Evolutionary conservation across 2,113 vertebrate genomes (phyloP), one percentile per base, ranked within the genome.

Genomic region (Cardinalis cardinalis): DNA sequence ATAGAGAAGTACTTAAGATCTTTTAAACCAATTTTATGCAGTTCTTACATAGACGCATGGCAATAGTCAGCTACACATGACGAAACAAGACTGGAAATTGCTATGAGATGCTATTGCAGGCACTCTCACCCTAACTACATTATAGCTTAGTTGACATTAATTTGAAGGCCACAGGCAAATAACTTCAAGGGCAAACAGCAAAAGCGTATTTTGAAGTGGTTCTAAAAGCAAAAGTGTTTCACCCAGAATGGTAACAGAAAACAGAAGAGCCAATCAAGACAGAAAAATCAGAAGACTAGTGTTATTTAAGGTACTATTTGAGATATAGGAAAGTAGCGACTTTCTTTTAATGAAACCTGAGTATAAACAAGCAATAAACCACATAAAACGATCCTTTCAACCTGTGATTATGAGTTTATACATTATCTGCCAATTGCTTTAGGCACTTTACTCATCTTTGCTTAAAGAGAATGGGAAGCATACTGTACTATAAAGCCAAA

Each of bases 151-250:
- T 65, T 89, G 89, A 81, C 77, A 89, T 84, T 90, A 87, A 95
- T 79, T 94, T 84, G 88, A 92, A 94, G 84, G 66, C 73, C 84
- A 90, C 3, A 86, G 55, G 28, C 19, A 92, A 43, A 38, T 53
- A 86, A 87, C 66, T 89, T 87, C 75, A 88, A 93, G 75, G 55
- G 59, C 61, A 89, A 92, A 80, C 65, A 86, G 60, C 31, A 93
- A 92, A 84, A 89, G 66, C 70, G 58, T 61, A 72, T 65, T 91
- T 89, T 32, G 13, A 56, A 93, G 28, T 46, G 28, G 26, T 13
- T 84, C 8, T 65, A 73, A 79, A 18, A 91, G 38, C n/a, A 70
- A 7, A 87, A 85, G 20, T 34, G 7, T 61, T 87, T 89, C 78
- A 61, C 10, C 36, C 25, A 84, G 74, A 89, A 38, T 46, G 14